A percentile compares a stretch with the other conserved stretches of the same genome.
phyloP scores from a whole-genome alignment of 2,797 vertebrate species.

The Diplodus sargus region DNA sequence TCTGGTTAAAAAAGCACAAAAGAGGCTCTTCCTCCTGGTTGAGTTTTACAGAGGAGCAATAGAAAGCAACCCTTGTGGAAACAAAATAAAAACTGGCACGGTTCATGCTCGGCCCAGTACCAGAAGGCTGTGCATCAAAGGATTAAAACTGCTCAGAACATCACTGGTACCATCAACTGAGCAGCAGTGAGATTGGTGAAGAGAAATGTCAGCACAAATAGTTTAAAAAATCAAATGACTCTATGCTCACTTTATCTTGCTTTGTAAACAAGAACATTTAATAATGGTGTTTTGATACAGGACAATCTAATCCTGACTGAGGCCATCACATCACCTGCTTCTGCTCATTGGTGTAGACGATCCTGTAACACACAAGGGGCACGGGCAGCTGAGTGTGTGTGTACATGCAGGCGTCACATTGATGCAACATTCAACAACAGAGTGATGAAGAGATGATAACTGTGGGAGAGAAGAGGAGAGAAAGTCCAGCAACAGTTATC shows the following conservation, averaged over 20 bases:
- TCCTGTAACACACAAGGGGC: slow-evolving; percentile 6
- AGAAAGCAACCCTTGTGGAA: too few relatives aligned
- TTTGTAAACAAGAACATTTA: not conserved
- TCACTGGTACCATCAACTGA: too few relatives aligned
- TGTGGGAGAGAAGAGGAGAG: not conserved
- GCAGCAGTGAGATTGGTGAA: too few relatives aligned
- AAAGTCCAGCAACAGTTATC: not conserved
- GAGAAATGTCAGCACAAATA: not conserved
- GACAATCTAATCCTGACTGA: not conserved
- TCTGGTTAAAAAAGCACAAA: too few relatives aligned
- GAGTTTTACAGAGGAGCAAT: too few relatives aligned
- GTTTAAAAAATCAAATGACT: not conserved
- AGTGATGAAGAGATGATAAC: not conserved
- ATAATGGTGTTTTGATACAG: not conserved
- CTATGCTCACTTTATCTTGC: not conserved
- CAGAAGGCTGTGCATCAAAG: too few relatives aligned
- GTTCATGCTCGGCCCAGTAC: too few relatives aligned
- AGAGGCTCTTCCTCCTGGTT: too few relatives aligned
- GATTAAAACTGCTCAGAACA: too few relatives aligned
- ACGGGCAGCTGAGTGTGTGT: not conserved
- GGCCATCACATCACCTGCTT: slow-evolving; percentile 50
- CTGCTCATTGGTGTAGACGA: not conserved
- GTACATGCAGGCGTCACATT: slow-evolving; percentile 16
- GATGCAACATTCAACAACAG: slow-evolving; percentile 71
- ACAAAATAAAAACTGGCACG: too few relatives aligned